Evolutionary conservation across 1,140 invertebrate genomes (phyloP).

Genomic region (Drosophila willistoni): DNA sequence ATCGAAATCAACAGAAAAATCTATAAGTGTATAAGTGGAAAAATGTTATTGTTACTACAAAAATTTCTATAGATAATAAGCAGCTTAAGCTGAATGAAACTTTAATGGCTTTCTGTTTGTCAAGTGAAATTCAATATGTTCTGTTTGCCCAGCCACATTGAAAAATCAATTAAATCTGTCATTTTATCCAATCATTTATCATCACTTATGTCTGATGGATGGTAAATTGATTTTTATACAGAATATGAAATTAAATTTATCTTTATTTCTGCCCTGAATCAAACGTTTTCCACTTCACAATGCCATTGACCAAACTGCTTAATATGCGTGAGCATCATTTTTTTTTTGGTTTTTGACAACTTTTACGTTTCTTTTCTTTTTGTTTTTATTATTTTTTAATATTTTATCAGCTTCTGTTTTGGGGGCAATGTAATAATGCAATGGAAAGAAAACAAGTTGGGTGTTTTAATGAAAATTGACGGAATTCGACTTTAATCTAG

Average conservation of each 20-base stretch:
- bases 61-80: neutral
- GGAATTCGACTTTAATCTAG: conserved; percentile 5
- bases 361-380: neutral
- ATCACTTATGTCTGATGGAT: neutral
- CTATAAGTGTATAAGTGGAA: neutral
- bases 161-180: conserved; percentile 7
- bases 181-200: neutral
- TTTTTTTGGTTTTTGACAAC: neutral
- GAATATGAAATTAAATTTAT: neutral
- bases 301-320: neutral
- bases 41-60: neutral
- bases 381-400: neutral
- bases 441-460: neutral
- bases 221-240: neutral
- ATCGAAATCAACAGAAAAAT: too few species aligned
- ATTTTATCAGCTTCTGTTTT: too few species aligned
- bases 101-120: neutral
- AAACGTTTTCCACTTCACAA: neutral
- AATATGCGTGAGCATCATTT: neutral
- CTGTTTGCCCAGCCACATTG: neutral
- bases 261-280: neutral
- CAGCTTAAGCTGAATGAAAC: neutral
- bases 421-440: neutral
- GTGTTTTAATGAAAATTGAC: conserved; percentile 1
- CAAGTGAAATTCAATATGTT: neutral